A percentile compares a stretch with the other conserved stretches of the same genome.
Evolutionary conservation across 2,888 invertebrate genomes (phyloP).

Genomic region (Pharmacophagus antenor): DNA sequence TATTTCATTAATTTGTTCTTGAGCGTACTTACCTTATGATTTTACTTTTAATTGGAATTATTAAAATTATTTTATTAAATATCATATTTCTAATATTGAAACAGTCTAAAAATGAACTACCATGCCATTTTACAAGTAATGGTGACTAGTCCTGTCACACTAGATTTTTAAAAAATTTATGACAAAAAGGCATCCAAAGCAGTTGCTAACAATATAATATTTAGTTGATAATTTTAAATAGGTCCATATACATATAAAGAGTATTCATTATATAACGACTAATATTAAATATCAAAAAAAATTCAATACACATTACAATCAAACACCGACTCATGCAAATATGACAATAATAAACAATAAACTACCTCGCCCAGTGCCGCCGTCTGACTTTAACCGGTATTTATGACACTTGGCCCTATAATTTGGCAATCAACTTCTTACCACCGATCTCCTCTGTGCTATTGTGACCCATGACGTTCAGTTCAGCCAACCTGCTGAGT

Average conservation of each 20-base stretch:
- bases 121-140: too few species aligned
- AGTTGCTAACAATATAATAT: too few species aligned
- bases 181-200: too few species aligned
- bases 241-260: background rate
- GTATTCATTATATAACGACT: background rate
- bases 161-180: too few species aligned
- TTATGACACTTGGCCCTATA: constrained; percentile 73
- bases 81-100: too few species aligned
- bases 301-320: background rate
- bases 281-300: background rate
- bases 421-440: constrained; percentile 69
- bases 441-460: constrained; percentile 48
- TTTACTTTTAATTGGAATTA: too few species aligned
- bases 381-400: constrained; percentile 50
- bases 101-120: too few species aligned
- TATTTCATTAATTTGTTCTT: background rate
- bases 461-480: constrained; percentile 49
- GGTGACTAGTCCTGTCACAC: too few species aligned
- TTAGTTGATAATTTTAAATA: too few species aligned
- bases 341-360: constrained; percentile 50
- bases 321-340: constrained; percentile 9
- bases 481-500: constrained; percentile 56
- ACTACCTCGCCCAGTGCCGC: constrained; percentile 42
- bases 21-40: background rate
- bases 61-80: too few species aligned